Conservation (phyloP, 2,797 vertebrate species). For the Sciurus vulgaris region DNA sequence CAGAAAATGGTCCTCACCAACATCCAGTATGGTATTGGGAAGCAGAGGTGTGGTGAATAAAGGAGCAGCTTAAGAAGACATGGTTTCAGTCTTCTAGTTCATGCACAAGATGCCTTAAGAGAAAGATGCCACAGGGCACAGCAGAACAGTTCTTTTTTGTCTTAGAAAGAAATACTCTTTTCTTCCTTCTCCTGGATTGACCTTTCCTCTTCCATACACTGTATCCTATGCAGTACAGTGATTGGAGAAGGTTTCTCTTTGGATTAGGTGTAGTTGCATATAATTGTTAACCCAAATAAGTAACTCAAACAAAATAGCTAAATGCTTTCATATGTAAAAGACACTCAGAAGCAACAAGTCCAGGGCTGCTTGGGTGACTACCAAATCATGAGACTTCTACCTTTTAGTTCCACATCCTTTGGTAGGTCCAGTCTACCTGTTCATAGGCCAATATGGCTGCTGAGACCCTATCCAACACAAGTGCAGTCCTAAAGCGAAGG, state of each 20-base stretch:
- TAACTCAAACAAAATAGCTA: conserved; percentile 8
- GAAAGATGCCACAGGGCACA: neutral
- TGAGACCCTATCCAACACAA: neutral
- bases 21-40: neutral
- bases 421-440: neutral
- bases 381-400: neutral
- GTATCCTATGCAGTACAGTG: neutral
- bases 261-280: neutral
- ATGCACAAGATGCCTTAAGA: neutral
- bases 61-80: neutral
- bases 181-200: neutral
- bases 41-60: neutral
- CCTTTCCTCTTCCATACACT: neutral
- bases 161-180: neutral
- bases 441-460: neutral
- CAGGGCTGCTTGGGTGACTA: neutral
- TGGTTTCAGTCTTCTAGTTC: neutral
- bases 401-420: neutral
- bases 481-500: neutral
- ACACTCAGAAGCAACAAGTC: neutral
- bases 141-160: neutral
- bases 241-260: neutral
- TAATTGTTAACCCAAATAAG: neutral
- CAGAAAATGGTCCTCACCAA: neutral
- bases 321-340: neutral